Conservation (phyloP, 2,113 vertebrate species). For the Propithecus coquereli region DNA sequence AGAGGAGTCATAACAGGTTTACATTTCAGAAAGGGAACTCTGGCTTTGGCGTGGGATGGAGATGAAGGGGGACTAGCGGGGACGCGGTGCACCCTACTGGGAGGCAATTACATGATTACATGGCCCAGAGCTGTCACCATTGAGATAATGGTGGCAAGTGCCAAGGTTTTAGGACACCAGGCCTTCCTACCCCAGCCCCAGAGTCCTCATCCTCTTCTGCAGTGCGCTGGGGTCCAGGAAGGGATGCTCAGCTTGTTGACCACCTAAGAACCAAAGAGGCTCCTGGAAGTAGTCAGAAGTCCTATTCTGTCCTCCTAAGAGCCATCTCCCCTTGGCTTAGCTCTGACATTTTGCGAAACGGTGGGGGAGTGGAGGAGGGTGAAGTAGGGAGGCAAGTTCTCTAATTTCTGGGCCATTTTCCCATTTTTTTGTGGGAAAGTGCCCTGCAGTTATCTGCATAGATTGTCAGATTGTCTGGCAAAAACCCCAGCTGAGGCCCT, state of each 20-base stretch:
- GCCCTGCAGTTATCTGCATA: constrained; percentile 55
- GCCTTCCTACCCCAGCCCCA: neutral
- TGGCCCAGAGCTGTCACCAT: neutral
- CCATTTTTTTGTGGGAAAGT: constrained; percentile 3
- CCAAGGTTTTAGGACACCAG: neutral
- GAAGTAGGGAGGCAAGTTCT: constrained; percentile 13
- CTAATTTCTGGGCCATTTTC: constrained; percentile 55
- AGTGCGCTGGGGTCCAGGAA: neutral
- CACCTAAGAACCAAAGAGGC: neutral
- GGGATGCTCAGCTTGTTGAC: neutral
- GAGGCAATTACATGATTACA: neutral
- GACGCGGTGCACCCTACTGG: neutral
- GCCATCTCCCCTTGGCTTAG: neutral
- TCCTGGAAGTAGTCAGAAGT: too few relatives aligned
- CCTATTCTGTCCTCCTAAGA: neutral
- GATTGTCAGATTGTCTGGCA: constrained; percentile 46
- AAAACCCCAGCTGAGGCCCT: constrained; percentile 41
- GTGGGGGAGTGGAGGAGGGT: neutral
- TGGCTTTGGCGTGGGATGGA: neutral
- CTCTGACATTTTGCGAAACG: neutral
- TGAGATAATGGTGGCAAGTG: neutral
- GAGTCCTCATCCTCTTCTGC: neutral
- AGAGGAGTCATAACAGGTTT: neutral
- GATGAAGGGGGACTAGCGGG: neutral
- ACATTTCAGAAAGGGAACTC: neutral